These are phyloP conservation scores for Zaprionus bogoriensis DNA, from an alignment of 2,888 invertebrate genomes.

Conservation along the genomic window DNA sequence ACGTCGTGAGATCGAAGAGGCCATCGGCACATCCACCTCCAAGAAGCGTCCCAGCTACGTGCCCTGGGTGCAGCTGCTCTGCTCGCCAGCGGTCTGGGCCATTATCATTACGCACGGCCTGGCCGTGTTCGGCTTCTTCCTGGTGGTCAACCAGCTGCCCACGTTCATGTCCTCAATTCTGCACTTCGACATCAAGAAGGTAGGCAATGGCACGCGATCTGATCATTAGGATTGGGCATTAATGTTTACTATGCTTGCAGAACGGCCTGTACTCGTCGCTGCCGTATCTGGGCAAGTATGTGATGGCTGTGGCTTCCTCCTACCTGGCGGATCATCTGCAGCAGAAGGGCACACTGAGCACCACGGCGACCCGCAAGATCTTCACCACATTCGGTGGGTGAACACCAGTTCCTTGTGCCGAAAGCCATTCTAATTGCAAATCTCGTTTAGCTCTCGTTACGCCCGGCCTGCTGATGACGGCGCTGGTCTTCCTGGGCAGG, in stretches of 20 bases:
- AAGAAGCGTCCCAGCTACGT: constrained; percentile 86
- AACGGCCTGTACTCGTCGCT: constrained; percentile 93
- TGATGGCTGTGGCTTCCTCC: constrained; percentile 90
- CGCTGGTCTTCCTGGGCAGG: constrained; percentile 88
- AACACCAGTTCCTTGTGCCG: neutral
- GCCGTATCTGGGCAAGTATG: constrained; percentile 93
- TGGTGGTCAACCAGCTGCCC: constrained; percentile 93
- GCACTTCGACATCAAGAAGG: constrained; percentile 90
- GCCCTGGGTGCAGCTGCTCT: constrained; percentile 89
- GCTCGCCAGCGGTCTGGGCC: constrained; percentile 92
- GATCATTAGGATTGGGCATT: neutral
- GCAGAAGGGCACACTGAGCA: constrained; percentile 87
- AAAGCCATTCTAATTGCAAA: neutral
- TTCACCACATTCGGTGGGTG: constrained; percentile 86
- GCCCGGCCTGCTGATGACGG: constrained; percentile 89
- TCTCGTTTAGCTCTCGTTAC: constrained; percentile 86
- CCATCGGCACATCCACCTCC: constrained; percentile 86
- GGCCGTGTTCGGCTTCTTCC: constrained; percentile 94
- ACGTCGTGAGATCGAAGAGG: constrained; percentile 88
- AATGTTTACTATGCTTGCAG: constrained; percentile 81
- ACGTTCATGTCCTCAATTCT: constrained; percentile 93
- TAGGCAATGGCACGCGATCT: constrained; percentile 68
- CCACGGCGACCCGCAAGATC: constrained; percentile 88
- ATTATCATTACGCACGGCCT: constrained; percentile 92
- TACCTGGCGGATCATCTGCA: constrained; percentile 89